Base-by-base conservation (phyloP, 2,888 invertebrate species). In the Cheilosia soror region DNA sequence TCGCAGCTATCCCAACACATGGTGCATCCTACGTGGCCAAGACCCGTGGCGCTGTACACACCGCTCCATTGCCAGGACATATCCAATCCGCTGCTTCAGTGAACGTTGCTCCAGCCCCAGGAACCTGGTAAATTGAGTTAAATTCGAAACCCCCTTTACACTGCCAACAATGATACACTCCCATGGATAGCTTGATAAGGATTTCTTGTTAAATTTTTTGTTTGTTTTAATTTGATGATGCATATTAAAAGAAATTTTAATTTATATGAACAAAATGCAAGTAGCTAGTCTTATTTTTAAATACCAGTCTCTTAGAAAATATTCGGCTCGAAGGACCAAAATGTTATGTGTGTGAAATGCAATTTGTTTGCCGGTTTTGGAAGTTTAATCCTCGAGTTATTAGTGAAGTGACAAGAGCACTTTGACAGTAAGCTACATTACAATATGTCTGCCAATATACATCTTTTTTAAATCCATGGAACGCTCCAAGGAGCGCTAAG, bases 21-120 rank as follows among this genome's bases (percentile, higher is more conserved):
- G 90, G 89, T 71, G 90, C 90, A 25, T 89, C 87, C 57, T 91
- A 91, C 47, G 90, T 91, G 44, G 91, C 91, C 40, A 89, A 91
- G 85, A 91, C 90, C 55, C 90, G 91, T 73, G 91, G 91, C 53
- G 90, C 91, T 57, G 87, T 90, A 4, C 91, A 91, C 85, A 90
- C 90, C 5, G 91, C 91, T 53, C 90, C 91, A 40, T 87, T 91
- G 75, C 78, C 90, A 44, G 91, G 91, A 66, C 91, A 91, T 79
- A 83, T 89, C 44, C 89, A 90, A 80, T 91, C 91, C 44, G 91
- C 90, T 78, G 90, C 90, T 69, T 88, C 91, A 63, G 89, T 90
- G 85, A 91, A 91, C 44, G 88, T 91, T 65, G 89, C 90, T 29
- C 91, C 91, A 69, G 91, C 91, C 20, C 91, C 91, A 79, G 91